Conservation (phyloP, 2,797 vertebrate species). For the Sylvia borin region DNA sequence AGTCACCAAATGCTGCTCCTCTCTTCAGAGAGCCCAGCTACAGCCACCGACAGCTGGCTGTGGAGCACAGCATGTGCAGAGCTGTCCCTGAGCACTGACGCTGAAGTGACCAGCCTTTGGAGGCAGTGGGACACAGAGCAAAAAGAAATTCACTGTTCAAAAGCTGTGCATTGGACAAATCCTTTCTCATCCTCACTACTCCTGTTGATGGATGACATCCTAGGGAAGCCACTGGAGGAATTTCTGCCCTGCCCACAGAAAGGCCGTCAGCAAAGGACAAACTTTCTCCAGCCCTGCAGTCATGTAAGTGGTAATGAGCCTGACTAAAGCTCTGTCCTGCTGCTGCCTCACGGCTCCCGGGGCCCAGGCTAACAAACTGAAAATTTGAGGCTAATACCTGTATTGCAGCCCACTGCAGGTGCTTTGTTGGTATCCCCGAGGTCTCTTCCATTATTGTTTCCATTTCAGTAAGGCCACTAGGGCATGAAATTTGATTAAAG, state of each 20-base stretch:
- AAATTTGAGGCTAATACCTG: background rate
- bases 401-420: background rate
- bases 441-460: background rate
- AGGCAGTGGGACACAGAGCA: background rate
- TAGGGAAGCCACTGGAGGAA: background rate
- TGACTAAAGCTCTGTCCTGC: background rate
- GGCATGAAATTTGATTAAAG: background rate
- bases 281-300: background rate
- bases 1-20: background rate
- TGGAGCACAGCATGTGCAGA: rapidly evolving
- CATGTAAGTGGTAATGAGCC: rapidly evolving
- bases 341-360: rapidly evolving
- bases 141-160: background rate
- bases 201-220: background rate
- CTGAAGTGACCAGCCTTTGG: background rate
- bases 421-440: background rate
- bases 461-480: background rate
- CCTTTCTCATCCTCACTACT: background rate
- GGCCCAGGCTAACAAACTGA: background rate
- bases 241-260: background rate
- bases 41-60: background rate
- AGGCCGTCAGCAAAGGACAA: background rate
- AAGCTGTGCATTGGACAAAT: background rate
- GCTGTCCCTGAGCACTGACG: background rate
- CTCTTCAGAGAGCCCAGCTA: background rate